phyloP scores from a whole-genome alignment of 2,797 vertebrate genomes.

The Gallinago nigripennis region DNA sequence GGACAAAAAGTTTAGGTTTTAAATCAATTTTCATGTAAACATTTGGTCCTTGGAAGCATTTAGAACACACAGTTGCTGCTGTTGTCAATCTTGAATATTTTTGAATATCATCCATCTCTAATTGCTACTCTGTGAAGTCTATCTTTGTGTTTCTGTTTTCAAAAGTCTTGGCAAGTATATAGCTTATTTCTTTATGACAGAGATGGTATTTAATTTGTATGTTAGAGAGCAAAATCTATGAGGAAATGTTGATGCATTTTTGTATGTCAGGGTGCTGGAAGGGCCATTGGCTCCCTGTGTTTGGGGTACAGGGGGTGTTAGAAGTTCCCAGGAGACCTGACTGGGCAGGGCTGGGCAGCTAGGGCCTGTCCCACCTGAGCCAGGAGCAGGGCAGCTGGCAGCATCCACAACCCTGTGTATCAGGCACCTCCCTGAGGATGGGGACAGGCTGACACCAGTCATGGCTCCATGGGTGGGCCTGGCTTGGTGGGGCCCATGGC shows the following conservation, averaged over 20 bases:
- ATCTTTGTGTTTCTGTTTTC: neutral
- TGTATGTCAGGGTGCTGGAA: accelerated
- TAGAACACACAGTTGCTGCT: neutral
- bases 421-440: neutral
- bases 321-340: neutral
- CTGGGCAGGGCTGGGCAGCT: neutral
- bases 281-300: accelerated
- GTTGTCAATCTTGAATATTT: neutral
- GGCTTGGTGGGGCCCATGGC: accelerated
- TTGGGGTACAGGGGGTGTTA: accelerated
- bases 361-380: neutral
- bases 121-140: neutral
- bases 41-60: neutral
- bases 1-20: neutral
- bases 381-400: neutral
- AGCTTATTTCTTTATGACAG: neutral
- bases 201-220: neutral
- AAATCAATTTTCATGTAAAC: neutral
- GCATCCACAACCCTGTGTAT: neutral
- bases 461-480: accelerated
- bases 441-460: neutral
- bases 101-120: slow-evolving; percentile 5
- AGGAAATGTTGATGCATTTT: neutral
- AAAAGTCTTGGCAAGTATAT: neutral
- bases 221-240: neutral